These are phyloP conservation scores for Microcebus tavaratra DNA, from an alignment of 2,113 vertebrate genomes.

Conservation along the genomic window DNA sequence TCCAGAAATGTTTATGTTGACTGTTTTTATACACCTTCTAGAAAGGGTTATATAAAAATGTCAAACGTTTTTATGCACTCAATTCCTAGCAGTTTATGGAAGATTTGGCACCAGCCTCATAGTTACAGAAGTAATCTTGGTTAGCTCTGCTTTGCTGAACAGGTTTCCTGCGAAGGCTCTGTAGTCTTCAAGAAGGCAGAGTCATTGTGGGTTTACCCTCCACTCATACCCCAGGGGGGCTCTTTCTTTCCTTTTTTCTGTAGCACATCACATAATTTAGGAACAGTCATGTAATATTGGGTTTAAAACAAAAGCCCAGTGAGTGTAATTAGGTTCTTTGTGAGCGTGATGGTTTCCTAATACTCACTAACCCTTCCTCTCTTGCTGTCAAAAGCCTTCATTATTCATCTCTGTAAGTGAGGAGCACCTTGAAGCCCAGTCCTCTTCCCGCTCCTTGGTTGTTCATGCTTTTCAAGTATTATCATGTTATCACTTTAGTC, in stretches of 20 bases:
- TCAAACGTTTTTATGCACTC: conserved; percentile 4
- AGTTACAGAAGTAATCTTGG: background rate
- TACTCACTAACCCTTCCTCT: background rate
- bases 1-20: conserved; percentile 25
- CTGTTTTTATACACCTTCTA: background rate
- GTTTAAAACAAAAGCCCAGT: background rate
- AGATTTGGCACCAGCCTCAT: background rate
- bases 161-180: background rate
- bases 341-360: background rate
- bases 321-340: background rate
- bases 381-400: background rate
- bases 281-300: background rate
- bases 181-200: background rate
- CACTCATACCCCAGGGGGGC: background rate
- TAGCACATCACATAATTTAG: background rate
- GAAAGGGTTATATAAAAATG: conserved; percentile 40
- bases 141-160: background rate
- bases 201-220: background rate
- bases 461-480: conserved; percentile 56
- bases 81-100: background rate
- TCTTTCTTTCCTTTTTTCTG: background rate
- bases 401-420: conserved; percentile 41
- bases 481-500: conserved; percentile 60
- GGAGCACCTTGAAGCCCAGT: background rate
- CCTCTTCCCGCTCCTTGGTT: conserved; percentile 9